phyloP scores from a whole-genome alignment of 35 echinoderm and acorn worm genomes.

The Amphiura filiformis region DNA sequence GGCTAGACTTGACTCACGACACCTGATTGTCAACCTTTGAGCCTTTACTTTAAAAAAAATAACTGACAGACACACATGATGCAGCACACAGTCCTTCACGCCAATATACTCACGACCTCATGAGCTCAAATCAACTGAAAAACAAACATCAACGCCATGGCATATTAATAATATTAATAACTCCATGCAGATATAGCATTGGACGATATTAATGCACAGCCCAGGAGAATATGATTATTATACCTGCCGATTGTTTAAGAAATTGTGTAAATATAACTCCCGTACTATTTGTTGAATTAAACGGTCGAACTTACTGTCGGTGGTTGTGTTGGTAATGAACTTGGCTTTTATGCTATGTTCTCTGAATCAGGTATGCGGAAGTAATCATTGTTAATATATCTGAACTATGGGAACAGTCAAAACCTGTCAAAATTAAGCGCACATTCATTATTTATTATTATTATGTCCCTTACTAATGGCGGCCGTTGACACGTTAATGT shows the following conservation, averaged over 20 bases:
- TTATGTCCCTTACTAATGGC: no score
- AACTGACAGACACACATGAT: not conserved
- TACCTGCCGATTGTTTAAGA: not conserved
- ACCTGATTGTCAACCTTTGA: not conserved
- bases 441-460: no score
- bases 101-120: constrained; percentile 6
- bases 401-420: not conserved
- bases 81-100: not conserved
- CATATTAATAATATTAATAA: not conserved
- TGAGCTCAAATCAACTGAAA: constrained; percentile 3
- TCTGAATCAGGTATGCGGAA: not conserved
- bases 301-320: not conserved
- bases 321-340: not conserved
- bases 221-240: not conserved
- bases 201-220: not conserved
- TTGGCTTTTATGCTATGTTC: not conserved
- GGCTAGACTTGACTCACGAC: constrained; percentile 4
- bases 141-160: constrained; percentile 10
- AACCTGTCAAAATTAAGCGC: no score
- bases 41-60: not conserved
- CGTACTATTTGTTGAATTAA: not conserved
- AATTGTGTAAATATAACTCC: constrained; percentile 4
- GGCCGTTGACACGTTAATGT: no score
- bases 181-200: not conserved
- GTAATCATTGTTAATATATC: not conserved